Evolutionary conservation across 2,888 invertebrate genomes (phyloP), one percentile per base, ranked within the genome.

Genomic region (Meiosimyza decipiens): DNA sequence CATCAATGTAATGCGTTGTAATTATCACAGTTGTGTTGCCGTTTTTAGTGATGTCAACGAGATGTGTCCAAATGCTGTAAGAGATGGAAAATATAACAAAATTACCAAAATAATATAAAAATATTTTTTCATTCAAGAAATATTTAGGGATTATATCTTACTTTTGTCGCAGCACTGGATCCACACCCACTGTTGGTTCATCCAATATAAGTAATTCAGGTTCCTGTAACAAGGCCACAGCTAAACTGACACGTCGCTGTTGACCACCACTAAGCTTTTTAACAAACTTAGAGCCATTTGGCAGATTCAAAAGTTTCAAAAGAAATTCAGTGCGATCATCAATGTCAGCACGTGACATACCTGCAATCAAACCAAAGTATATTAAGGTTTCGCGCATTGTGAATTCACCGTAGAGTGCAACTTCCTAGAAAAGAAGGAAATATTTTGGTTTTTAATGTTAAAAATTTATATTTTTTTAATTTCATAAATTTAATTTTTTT

Each of bases 141-240:
- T 52, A 28, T 6, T 15, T 28, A 16, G 9, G 2, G 16, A 50
- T 50, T 50, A n/a, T 57, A 7, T 54, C 66, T 77, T 84, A 92
- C 92, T 89, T 93, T 85, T 95, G 93, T 75, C 95, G 88, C 13
- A 97, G 88, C 51, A 97, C 90, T 1, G 97, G 97, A 88, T 97
- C 97, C 2, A 97, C 94, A 51, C 97, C 97, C 16, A 96, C 97
- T 0, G 97, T 97, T 0, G 97, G 97, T 82, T 97, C 97, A 82
- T 97, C 97, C 72, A 97, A 88, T 81, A 97, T 97, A 74, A 97
- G 87, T 49, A 97, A 89, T 83, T 96, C 95, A 0, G 97, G 97
- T 75, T 95, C 94, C 77, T 97, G 95, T 57, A 97, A 89, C 49
- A 97, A 88, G 0, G 97, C 95, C 0, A 95, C 94, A 0, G 96